phyloP scores from a whole-genome alignment of 2,113 vertebrate species.

The Trichomycterus rosablanca region DNA sequence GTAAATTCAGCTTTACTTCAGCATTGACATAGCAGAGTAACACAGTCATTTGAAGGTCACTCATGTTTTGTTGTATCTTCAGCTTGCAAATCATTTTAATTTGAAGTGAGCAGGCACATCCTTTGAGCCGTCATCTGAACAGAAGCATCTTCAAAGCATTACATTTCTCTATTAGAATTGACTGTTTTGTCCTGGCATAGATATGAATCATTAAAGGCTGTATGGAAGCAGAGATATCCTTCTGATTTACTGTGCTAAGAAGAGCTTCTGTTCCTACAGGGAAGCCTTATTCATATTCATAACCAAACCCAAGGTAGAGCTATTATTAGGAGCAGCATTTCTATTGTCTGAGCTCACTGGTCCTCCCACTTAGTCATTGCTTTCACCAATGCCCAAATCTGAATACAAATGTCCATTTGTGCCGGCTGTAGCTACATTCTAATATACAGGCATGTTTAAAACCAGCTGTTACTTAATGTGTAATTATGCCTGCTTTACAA shows the following conservation, averaged over 20 bases:
- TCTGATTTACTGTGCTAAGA: constrained; percentile 5
- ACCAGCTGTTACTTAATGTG: constrained; percentile 36
- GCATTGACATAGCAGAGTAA: too few relatives aligned
- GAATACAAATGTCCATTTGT: constrained; percentile 37
- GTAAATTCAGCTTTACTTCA: too few relatives aligned
- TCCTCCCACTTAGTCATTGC: constrained; percentile 10
- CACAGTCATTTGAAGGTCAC: too few relatives aligned
- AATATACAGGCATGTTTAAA: constrained; percentile 29
- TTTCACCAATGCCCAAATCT: constrained; percentile 1
- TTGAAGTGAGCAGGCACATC: too few relatives aligned
- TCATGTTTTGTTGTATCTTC: too few relatives aligned
- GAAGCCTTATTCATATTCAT: constrained; percentile 46
- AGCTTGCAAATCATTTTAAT: too few relatives aligned
- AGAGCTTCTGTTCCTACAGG: neutral
- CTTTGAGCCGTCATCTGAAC: too few relatives aligned
- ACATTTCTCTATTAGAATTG: neutral
- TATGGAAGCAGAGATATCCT: neutral
- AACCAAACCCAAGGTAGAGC: constrained; percentile 37
- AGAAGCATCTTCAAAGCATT: neutral
- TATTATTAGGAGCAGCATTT: constrained; percentile 55
- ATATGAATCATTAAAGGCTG: constrained; percentile 12
- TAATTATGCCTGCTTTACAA: constrained; percentile 39
- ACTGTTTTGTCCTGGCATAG: constrained; percentile 2
- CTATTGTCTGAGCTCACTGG: constrained; percentile 29
- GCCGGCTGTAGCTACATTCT: constrained; percentile 34